Conservation (phyloP, 2,797 vertebrate genomes). For the Girardinus metallicus region DNA sequence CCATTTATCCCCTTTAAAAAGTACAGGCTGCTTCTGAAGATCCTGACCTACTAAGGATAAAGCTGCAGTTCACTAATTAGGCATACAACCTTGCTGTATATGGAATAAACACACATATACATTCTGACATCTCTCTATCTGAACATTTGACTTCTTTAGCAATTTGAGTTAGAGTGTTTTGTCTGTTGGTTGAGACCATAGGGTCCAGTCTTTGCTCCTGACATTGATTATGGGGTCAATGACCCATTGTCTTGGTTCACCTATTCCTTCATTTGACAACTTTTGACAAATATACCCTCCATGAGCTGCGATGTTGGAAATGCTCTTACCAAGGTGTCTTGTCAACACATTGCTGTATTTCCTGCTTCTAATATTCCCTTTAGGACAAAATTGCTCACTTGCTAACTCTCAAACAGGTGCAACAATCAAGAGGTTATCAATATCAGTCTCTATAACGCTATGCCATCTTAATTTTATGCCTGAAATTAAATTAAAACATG, state of each 20-base stretch:
- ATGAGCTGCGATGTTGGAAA: background rate
- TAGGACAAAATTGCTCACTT: background rate
- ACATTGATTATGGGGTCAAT: background rate
- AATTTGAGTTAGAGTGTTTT: background rate
- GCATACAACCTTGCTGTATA: background rate
- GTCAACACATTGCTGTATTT: background rate
- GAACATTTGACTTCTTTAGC: background rate
- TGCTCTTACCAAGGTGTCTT: background rate
- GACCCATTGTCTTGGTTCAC: background rate
- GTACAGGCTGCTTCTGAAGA: background rate
- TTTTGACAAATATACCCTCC: background rate
- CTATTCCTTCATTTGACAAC: background rate
- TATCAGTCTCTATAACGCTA: background rate
- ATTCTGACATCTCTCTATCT: background rate
- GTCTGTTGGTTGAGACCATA: background rate
- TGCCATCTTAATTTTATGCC: background rate
- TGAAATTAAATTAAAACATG: conserved; percentile 17
- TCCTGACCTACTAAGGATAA: background rate
- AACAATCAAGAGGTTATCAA: background rate
- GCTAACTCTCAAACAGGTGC: background rate
- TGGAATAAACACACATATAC: background rate
- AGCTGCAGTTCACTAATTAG: background rate
- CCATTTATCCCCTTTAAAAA: background rate
- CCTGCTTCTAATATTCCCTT: background rate
- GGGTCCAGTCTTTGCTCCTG: background rate